A percentile compares a stretch with the other conserved stretches of the same genome.
phyloP scores from a whole-genome alignment of 2,113 vertebrate species.

The Chloebia gouldiae region DNA sequence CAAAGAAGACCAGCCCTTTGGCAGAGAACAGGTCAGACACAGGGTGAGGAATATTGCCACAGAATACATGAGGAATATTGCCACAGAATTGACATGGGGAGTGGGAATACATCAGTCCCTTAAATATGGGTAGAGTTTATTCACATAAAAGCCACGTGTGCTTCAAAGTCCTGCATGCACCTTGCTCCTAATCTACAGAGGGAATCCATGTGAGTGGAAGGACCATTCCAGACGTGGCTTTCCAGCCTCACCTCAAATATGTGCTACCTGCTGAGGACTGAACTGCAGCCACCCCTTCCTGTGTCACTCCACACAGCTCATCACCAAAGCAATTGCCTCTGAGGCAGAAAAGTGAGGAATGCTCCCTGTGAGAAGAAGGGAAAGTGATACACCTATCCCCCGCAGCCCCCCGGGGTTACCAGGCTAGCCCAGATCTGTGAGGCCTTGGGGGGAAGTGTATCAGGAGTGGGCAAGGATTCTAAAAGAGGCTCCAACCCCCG shows the following conservation, averaged over 20 bases:
- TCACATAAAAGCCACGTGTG: background rate
- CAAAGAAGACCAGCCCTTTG: background rate
- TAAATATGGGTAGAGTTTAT: background rate
- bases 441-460: too few species aligned
- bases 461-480: too few species aligned
- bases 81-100: background rate
- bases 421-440: too few species aligned
- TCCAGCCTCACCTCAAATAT: background rate
- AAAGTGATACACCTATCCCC: too few species aligned
- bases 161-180: background rate
- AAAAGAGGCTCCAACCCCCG: too few species aligned
- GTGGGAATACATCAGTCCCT: background rate
- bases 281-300: background rate
- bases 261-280: background rate
- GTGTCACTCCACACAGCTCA: background rate
- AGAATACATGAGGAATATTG: rapidly evolving
- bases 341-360: background rate
- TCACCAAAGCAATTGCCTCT: background rate
- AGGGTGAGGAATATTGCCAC: background rate
- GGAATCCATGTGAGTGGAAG: background rate
- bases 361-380: background rate
- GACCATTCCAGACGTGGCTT: background rate
- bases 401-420: too few species aligned
- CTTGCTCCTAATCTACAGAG: background rate
- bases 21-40: background rate